These are phyloP conservation scores for Hypsopygia costalis DNA, from an alignment of 2,888 invertebrate species.

Conservation along the genomic window DNA sequence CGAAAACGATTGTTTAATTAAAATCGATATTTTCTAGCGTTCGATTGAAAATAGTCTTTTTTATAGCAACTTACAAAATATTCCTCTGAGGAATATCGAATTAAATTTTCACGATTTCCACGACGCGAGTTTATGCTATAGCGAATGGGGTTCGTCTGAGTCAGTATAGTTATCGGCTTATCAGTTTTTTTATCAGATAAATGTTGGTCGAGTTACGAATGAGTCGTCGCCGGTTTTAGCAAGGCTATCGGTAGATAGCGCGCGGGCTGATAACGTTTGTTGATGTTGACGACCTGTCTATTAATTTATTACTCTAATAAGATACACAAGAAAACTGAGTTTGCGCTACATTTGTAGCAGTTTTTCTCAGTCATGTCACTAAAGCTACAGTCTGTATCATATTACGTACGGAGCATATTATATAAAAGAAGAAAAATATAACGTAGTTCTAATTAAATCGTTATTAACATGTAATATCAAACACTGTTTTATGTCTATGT, in stretches of 20 bases:
- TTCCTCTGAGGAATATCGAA: no score
- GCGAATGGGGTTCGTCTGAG: conserved; percentile 46
- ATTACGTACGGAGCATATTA: no score
- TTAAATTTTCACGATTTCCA: conserved; percentile 14
- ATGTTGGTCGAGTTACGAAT: conserved; percentile 22
- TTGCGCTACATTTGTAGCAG: no score
- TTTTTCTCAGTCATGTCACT: no score
- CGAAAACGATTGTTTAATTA: conserved; percentile 4
- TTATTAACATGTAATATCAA: no score
- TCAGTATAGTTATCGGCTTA: conserved; percentile 59
- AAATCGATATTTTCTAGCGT: no score
- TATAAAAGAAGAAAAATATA: no score
- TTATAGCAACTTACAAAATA: not conserved
- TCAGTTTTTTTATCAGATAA: conserved; percentile 68
- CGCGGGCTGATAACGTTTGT: conserved; percentile 4
- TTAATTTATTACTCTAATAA: conserved; percentile 1
- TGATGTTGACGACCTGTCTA: conserved; percentile 19
- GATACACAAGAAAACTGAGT: no score
- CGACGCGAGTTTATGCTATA: conserved; percentile 18
- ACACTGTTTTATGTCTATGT: no score
- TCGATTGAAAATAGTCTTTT: no score
- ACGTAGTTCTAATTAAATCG: no score
- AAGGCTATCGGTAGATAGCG: conserved; percentile 34
- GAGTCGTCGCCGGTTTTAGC: conserved; percentile 36
- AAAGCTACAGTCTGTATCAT: no score